Evolutionary conservation across 2,797 vertebrate genomes (phyloP).

Genomic region (Morus bassanus): DNA sequence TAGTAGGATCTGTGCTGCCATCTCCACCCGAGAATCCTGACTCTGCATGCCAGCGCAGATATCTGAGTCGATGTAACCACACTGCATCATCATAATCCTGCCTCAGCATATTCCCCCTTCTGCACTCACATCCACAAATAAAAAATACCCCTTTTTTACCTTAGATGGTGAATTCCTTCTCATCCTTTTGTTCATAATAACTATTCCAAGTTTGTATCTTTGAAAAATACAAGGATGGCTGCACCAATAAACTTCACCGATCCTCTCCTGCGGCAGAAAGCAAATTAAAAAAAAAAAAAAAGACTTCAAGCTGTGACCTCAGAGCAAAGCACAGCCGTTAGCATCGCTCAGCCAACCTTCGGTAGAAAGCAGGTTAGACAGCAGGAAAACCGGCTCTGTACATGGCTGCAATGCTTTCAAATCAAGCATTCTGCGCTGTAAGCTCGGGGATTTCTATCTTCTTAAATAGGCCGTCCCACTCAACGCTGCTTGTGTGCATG

Average conservation of each 20-base stretch:
- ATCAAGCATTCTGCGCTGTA: conserved; percentile 69
- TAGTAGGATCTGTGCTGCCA: background rate
- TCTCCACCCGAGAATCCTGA: conserved; percentile 33
- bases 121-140: conserved; percentile 39
- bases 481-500: conserved; percentile 71
- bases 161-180: conserved; percentile 48
- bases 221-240: conserved; percentile 29
- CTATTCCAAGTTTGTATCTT: conserved; percentile 58
- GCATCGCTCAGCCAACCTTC: conserved; percentile 73
- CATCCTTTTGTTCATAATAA: conserved; percentile 41
- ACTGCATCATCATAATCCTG: conserved; percentile 48
- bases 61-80: conserved; percentile 38
- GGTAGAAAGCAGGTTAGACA: conserved; percentile 70
- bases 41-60: conserved; percentile 42
- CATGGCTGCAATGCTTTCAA: conserved; percentile 66
- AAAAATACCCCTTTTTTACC: conserved; percentile 73
- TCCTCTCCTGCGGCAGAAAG: conserved; percentile 79
- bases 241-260: conserved; percentile 68
- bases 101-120: conserved; percentile 58
- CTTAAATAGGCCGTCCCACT: conserved; percentile 65
- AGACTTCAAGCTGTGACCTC: conserved; percentile 84
- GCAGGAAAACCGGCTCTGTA: conserved; percentile 58
- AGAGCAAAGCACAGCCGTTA: conserved; percentile 73
- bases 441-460: conserved; percentile 69
- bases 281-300: conserved; percentile 74